Conservation (phyloP, 2,113 vertebrate genomes). For the Sturnira hondurensis region DNA sequence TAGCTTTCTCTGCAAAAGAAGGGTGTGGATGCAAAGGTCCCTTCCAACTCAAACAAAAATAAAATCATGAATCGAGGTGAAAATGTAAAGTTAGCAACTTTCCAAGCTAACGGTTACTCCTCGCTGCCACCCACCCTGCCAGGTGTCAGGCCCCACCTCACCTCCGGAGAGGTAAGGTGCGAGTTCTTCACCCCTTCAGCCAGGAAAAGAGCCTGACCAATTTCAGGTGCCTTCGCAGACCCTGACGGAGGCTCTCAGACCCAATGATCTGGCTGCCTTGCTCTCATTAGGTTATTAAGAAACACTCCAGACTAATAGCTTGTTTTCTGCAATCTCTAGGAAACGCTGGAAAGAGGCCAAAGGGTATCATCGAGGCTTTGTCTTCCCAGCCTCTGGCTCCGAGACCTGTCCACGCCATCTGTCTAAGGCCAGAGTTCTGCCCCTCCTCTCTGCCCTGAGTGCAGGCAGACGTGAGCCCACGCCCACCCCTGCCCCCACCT, state of each 20-base stretch:
- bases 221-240: constrained; percentile 16
- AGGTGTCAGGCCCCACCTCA: background rate
- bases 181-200: background rate
- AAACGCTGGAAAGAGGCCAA: constrained; percentile 52
- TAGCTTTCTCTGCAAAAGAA: background rate
- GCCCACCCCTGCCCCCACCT: background rate
- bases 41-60: background rate
- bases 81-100: background rate
- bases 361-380: background rate
- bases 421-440: background rate
- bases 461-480: background rate
- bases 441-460: background rate
- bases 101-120: background rate
- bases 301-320: constrained; percentile 41
- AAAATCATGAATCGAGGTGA: background rate
- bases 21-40: background rate
- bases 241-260: constrained; percentile 50
- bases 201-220: constrained; percentile 36
- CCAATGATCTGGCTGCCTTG: constrained; percentile 23
- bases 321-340: constrained; percentile 38
- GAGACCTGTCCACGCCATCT: background rate
- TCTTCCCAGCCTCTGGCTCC: background rate
- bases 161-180: background rate
- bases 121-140: background rate
- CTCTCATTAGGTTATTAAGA: constrained; percentile 66